Evolutionary conservation across 2,797 vertebrate species (phyloP).

Genomic region (Acropternis orthonyx): DNA sequence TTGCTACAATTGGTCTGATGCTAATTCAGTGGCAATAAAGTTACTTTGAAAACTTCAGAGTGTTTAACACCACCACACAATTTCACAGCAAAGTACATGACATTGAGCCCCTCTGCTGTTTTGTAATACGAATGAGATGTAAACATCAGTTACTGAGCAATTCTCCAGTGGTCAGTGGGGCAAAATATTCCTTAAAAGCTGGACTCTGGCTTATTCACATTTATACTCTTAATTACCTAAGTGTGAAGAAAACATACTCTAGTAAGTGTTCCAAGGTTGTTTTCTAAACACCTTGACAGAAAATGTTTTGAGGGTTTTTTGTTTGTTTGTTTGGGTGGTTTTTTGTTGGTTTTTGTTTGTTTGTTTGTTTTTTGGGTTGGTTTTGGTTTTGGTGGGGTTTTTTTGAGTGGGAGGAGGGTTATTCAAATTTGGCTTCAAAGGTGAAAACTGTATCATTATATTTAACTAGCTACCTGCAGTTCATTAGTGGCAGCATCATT

Average conservation of each 20-base stretch:
- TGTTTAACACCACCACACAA: neutral
- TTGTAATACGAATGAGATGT: neutral
- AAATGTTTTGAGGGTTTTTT: neutral
- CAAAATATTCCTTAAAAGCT: neutral
- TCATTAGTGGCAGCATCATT: constrained; percentile 58
- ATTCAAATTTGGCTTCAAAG: constrained; percentile 77
- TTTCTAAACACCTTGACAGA: constrained; percentile 10
- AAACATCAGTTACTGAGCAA: neutral
- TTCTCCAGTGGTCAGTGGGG: neutral
- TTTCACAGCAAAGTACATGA: neutral
- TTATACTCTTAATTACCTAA: neutral
- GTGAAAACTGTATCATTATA: constrained; percentile 67
- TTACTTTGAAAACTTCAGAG: neutral
- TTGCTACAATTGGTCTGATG: neutral
- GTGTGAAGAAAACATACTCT: neutral
- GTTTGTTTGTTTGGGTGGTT: no score
- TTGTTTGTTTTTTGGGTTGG: no score
- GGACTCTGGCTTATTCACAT: neutral
- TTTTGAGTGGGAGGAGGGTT: neutral
- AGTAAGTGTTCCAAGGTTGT: neutral
- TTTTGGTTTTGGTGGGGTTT: neutral
- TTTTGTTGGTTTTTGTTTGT: no score
- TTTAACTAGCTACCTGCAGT: constrained; percentile 71
- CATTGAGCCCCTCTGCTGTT: neutral
- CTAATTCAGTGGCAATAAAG: constrained; percentile 1